Evolutionary conservation across 2,797 vertebrate genomes (phyloP).

Genomic region (Danio kyathit): DNA sequence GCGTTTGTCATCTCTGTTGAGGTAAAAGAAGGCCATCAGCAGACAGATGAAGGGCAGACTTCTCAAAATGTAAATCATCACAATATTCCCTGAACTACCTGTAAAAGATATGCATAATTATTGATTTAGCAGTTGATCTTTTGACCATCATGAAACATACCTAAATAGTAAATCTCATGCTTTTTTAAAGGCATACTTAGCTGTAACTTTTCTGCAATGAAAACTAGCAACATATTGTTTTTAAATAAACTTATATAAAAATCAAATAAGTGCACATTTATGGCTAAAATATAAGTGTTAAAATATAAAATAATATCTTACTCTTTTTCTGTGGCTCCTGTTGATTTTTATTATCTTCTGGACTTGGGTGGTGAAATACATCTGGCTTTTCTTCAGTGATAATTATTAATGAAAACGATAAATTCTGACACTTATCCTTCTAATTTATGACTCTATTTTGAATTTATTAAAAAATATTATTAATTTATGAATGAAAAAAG

Average conservation of each 20-base stretch:
- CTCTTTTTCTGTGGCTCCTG: neutral
- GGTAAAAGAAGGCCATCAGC: slow-evolving; percentile 16
- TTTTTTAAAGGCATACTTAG: too few species aligned
- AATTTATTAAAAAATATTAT: neutral
- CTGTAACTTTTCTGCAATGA: too few species aligned
- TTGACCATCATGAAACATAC: neutral
- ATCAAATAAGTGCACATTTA: too few species aligned
- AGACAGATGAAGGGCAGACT: slow-evolving; percentile 33
- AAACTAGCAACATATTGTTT: too few species aligned
- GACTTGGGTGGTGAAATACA: neutral
- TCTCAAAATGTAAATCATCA: slow-evolving; percentile 31
- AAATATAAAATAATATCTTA: neutral
- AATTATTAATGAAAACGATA: neutral
- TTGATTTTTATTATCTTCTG: neutral
- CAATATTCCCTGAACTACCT: neutral
- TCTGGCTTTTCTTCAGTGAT: neutral
- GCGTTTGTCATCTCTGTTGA: slow-evolving; percentile 3
- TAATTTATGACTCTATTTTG: neutral
- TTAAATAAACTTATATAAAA: too few species aligned
- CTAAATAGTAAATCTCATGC: neutral
- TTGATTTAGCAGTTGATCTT: neutral
- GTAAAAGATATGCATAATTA: neutral
- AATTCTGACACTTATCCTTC: neutral
- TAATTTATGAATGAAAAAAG: neutral
- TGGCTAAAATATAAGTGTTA: too few species aligned